Percentiles rank a stretch among this genome's conserved stretches.
Conservation (phyloP, 1,140 invertebrate genomes). For the Charaxes varanes region DNA sequence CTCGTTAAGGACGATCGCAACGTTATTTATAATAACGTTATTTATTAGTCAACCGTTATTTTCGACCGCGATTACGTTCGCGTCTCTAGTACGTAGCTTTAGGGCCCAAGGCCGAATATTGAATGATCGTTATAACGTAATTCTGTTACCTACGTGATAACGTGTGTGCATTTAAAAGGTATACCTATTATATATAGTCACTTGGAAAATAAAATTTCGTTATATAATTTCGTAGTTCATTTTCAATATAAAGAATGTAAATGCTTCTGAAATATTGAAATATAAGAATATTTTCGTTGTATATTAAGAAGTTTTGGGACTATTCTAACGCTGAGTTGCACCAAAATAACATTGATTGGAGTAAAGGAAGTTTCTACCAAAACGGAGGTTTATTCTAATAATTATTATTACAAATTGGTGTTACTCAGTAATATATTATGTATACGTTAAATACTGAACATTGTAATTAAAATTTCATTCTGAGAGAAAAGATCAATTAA, state of each 20-base stretch:
- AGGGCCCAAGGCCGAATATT: slow-evolving; percentile 31
- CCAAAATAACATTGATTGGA: no score
- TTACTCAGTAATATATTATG: no score
- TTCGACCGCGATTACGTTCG: slow-evolving; percentile 27
- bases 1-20: slow-evolving; percentile 28
- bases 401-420: no score
- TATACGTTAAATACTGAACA: no score
- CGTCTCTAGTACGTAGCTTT: slow-evolving; percentile 24
- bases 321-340: no score
- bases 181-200: slow-evolving; percentile 53
- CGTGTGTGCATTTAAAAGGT: slow-evolving; percentile 40
- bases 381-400: no score
- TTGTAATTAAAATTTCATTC: no score
- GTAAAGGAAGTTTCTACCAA: no score
- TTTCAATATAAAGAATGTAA: neutral
- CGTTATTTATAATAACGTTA: slow-evolving; percentile 30
- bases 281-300: no score
- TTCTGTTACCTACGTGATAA: slow-evolving; percentile 57
- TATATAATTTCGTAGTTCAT: slow-evolving; percentile 16
- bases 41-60: slow-evolving; percentile 34
- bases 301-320: no score
- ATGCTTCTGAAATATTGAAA: no score
- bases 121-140: slow-evolving; percentile 31
- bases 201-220: slow-evolving; percentile 54
- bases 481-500: no score